Conservation (phyloP, 2,888 invertebrate genomes). For the Zygogramma bicolorata region DNA sequence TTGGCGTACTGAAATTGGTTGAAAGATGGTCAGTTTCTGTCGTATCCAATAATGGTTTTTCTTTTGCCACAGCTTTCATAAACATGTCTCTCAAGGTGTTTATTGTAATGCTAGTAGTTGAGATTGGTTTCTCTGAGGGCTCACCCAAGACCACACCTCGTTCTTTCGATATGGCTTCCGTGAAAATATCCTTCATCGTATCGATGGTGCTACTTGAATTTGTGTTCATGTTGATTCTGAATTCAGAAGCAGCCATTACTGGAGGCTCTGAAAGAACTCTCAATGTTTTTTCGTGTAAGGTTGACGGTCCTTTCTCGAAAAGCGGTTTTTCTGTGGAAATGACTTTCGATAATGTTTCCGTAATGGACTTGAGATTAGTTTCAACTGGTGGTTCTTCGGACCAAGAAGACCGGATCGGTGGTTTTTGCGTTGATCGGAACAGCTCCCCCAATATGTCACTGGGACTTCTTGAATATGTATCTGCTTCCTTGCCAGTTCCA, state of each 20-base stretch:
- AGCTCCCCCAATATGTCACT: background rate
- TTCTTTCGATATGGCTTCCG: background rate
- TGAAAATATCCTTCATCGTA: slow-evolving; percentile 19
- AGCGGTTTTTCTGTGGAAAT: background rate
- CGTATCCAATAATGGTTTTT: background rate
- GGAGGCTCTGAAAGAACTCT: background rate
- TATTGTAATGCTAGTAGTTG: background rate
- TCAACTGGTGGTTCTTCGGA: background rate
- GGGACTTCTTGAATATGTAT: background rate
- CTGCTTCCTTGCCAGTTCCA: background rate
- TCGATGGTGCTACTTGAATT: background rate
- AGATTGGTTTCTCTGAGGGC: background rate
- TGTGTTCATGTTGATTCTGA: background rate
- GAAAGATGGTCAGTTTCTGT: background rate
- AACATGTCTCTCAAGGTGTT: background rate
- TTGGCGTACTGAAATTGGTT: background rate
- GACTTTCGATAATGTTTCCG: background rate
- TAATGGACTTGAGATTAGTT: background rate
- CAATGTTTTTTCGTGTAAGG: background rate
- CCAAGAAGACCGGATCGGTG: background rate
- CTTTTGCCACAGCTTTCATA: background rate
- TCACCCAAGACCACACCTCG: background rate
- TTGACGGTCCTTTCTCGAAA: background rate
- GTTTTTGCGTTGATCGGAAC: background rate
- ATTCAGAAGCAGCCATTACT: background rate